Evolutionary conservation across 2,888 invertebrate species (phyloP).

Genomic region (Diadegma fenestrale): DNA sequence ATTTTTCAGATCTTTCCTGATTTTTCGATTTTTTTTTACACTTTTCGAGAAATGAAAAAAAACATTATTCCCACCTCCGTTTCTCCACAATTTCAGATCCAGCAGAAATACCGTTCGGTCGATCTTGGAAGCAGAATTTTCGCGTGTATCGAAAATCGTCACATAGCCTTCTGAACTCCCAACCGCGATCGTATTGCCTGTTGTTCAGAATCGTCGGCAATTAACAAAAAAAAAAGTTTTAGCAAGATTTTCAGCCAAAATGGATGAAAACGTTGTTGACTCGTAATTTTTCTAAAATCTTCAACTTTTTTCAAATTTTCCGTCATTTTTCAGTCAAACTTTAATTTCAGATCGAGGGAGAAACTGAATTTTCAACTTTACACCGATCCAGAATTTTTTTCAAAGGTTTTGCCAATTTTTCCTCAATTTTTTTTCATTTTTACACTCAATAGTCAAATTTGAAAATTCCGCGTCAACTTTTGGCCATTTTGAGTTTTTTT

Average conservation of each 20-base stretch:
- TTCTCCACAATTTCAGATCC: slow-evolving; percentile 71
- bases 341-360: no score
- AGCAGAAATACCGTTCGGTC: slow-evolving; percentile 72
- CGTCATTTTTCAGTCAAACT: no score
- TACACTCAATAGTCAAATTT: not conserved
- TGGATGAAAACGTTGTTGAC: not conserved
- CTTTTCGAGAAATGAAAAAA: not conserved
- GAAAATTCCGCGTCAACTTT: no score
- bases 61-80: slow-evolving; percentile 49
- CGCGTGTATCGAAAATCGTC: slow-evolving; percentile 72
- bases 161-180: slow-evolving; percentile 77
- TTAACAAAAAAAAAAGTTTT: not conserved
- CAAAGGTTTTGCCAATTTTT: not conserved
- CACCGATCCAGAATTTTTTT: no score
- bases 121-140: slow-evolving; percentile 61
- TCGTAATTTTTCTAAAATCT: no score
- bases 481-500: no score
- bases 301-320: no score
- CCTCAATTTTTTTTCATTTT: not conserved
- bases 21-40: no score
- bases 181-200: slow-evolving; percentile 75
- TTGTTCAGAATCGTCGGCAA: not conserved
- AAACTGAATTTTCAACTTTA: no score
- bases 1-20: no score
- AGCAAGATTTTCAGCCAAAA: not conserved